Evolutionary conservation across 2,113 vertebrate species (phyloP).

Genomic region (Macquaria australasica): DNA sequence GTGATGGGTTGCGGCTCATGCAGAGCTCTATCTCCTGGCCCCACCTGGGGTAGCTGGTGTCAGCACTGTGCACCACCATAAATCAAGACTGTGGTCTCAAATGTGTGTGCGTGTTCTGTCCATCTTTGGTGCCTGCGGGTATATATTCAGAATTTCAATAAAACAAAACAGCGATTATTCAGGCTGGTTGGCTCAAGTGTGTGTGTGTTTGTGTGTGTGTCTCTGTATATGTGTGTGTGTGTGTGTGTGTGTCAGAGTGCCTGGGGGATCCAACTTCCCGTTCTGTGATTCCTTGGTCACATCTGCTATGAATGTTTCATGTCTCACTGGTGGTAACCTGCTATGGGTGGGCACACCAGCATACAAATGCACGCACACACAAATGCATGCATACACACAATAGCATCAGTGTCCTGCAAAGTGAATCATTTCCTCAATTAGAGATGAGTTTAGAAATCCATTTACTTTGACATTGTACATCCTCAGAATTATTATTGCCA

Average conservation of each 20-base stretch:
- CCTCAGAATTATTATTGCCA: background rate
- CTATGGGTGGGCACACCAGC: conserved; percentile 67
- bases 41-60: conserved; percentile 68
- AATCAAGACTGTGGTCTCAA: conserved; percentile 68
- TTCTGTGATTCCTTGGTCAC: conserved; percentile 89
- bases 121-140: conserved; percentile 63
- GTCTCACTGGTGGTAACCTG: conserved; percentile 87
- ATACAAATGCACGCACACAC: conserved; percentile 18
- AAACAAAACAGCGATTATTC: conserved; percentile 88
- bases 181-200: conserved; percentile 75
- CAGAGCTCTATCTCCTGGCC: conserved; percentile 70
- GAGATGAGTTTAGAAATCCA: conserved; percentile 6
- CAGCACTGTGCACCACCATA: conserved; percentile 63
- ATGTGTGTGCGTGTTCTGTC: conserved; percentile 58
- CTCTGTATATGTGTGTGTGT: conserved; percentile 31
- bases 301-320: conserved; percentile 93
- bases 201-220: conserved; percentile 14
- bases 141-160: conserved; percentile 78
- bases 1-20: conserved; percentile 48
- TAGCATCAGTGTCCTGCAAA: conserved; percentile 12
- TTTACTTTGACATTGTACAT: conserved; percentile 13
- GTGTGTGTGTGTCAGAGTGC: conserved; percentile 43
- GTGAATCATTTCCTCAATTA: conserved; percentile 2
- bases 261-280: conserved; percentile 62
- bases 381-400: background rate